Evolutionary conservation across 1,140 invertebrate genomes (phyloP), one percentile per base, ranked within the genome.

Genomic region (Telenomus remus): DNA sequence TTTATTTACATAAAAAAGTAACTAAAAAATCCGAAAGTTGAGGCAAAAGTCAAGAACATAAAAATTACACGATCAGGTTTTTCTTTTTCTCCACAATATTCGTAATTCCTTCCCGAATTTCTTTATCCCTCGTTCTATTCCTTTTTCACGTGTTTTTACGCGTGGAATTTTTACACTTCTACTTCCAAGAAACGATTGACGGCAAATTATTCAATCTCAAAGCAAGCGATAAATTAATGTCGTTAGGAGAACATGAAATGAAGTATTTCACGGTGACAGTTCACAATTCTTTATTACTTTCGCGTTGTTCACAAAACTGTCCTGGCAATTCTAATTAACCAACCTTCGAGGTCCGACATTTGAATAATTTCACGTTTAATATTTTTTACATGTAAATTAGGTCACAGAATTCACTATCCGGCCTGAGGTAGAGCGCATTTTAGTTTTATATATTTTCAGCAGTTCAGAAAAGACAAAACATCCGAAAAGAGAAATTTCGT

Each of bases 181-280:
- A 50, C 54, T 75, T 75, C 72, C 72, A 69, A 57, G 72, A 75
- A 75, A 69, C 72, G 64, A 75, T 68, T 68, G 72, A 75, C 72
- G 72, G 72, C 59, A 55, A 75, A 75, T 75, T 75, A 75, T 75
- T 75, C 64, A 75, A 75, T 69, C 64, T 75, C 64, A 75, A 75
- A 75, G 72, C 72, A 44, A 64, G 64, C 72, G 64, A 75, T 75
- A 69, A 75, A 69, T 75, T 75, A 75, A 75, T 75, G 72, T 68
- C 64, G 63, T 75, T 75, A 68, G 72, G 57, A 64, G 64, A 75
- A 75, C 72, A 75, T 64, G 72, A 69, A 68, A 75, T 75, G 72
- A 75, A 75, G 72, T 69, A 75, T 75, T 75, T 75, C 72, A 69
- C 53, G 72, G 72, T 69, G 72, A 75, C 72, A 75, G 64, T 68